Conservation (phyloP, 2,888 invertebrate species). For the Geotrupes spiniger region DNA sequence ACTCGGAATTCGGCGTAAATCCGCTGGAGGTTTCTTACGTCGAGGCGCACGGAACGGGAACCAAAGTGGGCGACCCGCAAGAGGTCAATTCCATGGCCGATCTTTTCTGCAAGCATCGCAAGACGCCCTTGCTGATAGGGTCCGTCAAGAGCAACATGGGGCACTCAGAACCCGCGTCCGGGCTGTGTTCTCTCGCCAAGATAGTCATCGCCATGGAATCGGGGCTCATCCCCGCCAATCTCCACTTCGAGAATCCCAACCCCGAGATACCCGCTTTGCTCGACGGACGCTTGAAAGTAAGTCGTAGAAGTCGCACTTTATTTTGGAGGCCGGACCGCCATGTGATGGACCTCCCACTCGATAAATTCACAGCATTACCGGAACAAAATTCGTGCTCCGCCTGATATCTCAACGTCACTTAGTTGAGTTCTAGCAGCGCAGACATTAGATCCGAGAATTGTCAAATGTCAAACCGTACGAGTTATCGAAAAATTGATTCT, state of each 20-base stretch:
- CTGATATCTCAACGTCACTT: too few species aligned
- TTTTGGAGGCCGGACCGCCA: too few species aligned
- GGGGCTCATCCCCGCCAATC: conserved; percentile 84
- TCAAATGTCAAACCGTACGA: too few species aligned
- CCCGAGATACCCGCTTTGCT: conserved; percentile 84
- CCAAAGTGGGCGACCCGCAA: conserved; percentile 97
- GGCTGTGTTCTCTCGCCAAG: conserved; percentile 88
- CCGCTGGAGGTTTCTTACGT: conserved; percentile 86
- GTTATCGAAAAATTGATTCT: too few species aligned
- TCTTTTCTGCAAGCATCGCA: conserved; percentile 81
- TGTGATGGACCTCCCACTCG: too few species aligned
- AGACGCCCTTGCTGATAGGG: conserved; percentile 81
- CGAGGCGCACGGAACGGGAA: conserved; percentile 98
- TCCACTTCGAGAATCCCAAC: conserved; percentile 87
- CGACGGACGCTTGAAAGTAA: conserved; percentile 82
- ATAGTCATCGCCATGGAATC: conserved; percentile 90
- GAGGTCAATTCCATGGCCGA: conserved; percentile 94
- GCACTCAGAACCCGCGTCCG: conserved; percentile 92
- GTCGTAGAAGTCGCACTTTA: too few species aligned
- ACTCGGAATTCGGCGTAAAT: conserved; percentile 76
- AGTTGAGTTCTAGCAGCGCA: too few species aligned
- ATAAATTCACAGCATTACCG: too few species aligned
- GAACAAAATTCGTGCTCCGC: too few species aligned
- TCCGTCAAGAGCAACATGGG: conserved; percentile 99
- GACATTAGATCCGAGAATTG: too few species aligned